Conservation (phyloP, 1,140 invertebrate genomes). For the Drosophila melanogaster region Release_6_plus_ISO1_MT NC_004354.4:4326001-4326500, state of each 20-base stretch:
- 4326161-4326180: conserved; percentile 54
- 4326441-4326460: conserved; percentile 47
- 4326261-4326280: conserved; percentile 72
- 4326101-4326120: neutral
- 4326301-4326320: neutral
- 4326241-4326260: conserved; percentile 51
- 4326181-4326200: conserved; percentile 41
- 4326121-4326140: neutral
- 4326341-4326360: too few relatives aligned
- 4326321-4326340: conserved; percentile 11
- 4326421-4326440: conserved; percentile 53
- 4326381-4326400: conserved; percentile 12
- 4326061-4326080: conserved; percentile 28
- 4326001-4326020: conserved; percentile 48
- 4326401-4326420: conserved; percentile 40
- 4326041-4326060: conserved; percentile 42
- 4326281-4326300: conserved; percentile 17
- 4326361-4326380: neutral
- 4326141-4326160: conserved; percentile 8
- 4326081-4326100: conserved; percentile 7
- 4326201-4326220: conserved; percentile 1
- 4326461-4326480: conserved; percentile 22
- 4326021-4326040: conserved; percentile 49
- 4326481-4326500: conserved; percentile 19
- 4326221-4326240: neutral